Evolutionary conservation across 2,113 vertebrate genomes (phyloP), one percentile per base, ranked within the genome.

Genomic region (Pica pica): DNA sequence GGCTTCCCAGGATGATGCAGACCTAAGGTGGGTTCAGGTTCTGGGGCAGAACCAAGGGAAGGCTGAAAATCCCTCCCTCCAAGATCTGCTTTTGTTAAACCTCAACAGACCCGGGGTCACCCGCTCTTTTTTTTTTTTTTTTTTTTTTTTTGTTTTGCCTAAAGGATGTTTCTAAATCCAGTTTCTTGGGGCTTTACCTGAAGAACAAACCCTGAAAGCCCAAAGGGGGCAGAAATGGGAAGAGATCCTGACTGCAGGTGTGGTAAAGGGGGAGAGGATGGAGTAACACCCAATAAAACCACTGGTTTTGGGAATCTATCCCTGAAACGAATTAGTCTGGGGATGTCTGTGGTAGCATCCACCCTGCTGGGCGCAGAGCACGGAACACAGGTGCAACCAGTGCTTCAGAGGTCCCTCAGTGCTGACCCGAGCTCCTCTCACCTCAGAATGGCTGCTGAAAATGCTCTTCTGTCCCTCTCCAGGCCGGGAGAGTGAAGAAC

Each of bases 331-430:
- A 33, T 63, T 10, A 5, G 26, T 59, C 55, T 22, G 18, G 56
- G n/a, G 37, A 11, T 15, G 9, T 50, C 50, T 7, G 0, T 13
- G 30, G 47, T 3, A 9, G 23, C 67, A 68, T 31, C 53, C 59
- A 8, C 35, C 64, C 59, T 56, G 52, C 59, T 73, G 90, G 83
- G 50, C 20, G 12, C 2, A 3, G 26, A 30, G 20, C 21, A 39
- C 2, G 0, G 53, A 52, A 39, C 33, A 23, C 2, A 18, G 83
- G n/a, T 9, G 24, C 19, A 30, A 2, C 19, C 27, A 31, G 14
- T 3, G 19, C 23, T 18, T 55, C 1, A 0, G 31, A 37, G 5
- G 4, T 26, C 26, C 59, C n/a, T n/a, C n/a, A 6, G 42, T 7
- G 50, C 50, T 67, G 61, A 22, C 26, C 52, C 33, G 55, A 39